Evolutionary conservation across 2,888 invertebrate species (phyloP), one percentile per base, ranked within the genome.

Genomic region (Drosophila affinis): DNA sequence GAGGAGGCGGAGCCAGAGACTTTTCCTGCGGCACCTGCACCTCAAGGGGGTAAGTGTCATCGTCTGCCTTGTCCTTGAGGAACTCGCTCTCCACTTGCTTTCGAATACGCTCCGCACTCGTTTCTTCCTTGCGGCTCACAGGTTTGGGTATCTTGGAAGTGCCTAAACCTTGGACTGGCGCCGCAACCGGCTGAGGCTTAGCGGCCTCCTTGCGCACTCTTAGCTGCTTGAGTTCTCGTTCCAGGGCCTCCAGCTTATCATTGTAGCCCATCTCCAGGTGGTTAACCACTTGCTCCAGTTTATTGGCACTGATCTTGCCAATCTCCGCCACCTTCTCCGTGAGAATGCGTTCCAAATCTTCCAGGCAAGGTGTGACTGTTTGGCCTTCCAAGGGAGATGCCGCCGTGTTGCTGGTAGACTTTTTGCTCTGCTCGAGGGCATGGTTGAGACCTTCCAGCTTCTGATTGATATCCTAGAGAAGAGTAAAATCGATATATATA

Each of bases 271-370:
- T 59, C 73, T 90, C 90, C 60, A 90, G 70, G 24, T 89, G 86
- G 9, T 77, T 68, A 0, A 90, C 86, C 1, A 89, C 81, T 44
- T 87, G 79, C 49, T 90, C 90, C 9, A 90, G 69, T 34, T 87
- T 90, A 18, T 76, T 77, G 7, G 81, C 79, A 45, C 85, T 90
- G 17, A 78, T 68, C 51, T 87, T 84, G 5, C 86, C 82, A 4
- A 90, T 90, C 62, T 91, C 91, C 4, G 88, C 71, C 0, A 90
- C 79, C 64, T 90, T 90, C 56, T 90, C 81, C 14, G 69, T 79
- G 0, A 90, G 76, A 3, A 90, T 69, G 6, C 80, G 83, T 47
- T 90, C 90, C 47, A 90, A 58, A 45, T 90, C 84, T 45, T 89
- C 89, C 9, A 87, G 54, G 5, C 85, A 7, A 39, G 39, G 39